These are phyloP conservation scores for Lasioglossum villosulum DNA, from an alignment of 2,888 invertebrate species.

Conservation along the genomic window DNA sequence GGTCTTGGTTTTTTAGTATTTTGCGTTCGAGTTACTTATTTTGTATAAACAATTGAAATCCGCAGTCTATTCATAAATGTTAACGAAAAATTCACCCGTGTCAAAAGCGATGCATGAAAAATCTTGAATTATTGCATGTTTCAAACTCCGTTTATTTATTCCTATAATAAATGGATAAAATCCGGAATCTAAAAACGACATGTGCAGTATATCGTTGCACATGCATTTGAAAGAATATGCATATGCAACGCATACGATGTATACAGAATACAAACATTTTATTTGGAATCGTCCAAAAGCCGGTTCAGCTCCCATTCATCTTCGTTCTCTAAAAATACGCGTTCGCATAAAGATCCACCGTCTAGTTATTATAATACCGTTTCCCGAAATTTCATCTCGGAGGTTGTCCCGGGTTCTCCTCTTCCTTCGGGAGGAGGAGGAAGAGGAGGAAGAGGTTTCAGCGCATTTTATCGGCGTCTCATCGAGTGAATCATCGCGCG, in stretches of 20 bases:
- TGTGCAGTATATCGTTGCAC: not conserved
- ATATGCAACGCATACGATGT: not conserved
- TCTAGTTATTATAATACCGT: constrained; percentile 19
- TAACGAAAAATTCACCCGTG: too few species aligned
- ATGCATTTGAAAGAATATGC: not conserved
- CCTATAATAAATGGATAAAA: not conserved
- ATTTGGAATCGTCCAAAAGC: not conserved
- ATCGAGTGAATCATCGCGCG: constrained; percentile 67
- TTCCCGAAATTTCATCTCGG: constrained; percentile 39
- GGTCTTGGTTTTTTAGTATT: not conserved
- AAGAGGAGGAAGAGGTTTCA: constrained; percentile 43
- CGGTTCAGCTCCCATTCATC: not conserved
- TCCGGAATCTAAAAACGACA: not conserved
- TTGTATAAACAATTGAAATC: not conserved
- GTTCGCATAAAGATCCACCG: not conserved
- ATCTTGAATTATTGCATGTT: not conserved
- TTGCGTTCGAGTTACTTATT: not conserved
- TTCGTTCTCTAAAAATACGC: not conserved
- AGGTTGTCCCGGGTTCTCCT: constrained; percentile 21
- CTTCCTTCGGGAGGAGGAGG: not conserved
- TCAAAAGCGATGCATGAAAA: not conserved
- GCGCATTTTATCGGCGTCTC: constrained; percentile 58
- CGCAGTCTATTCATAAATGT: too few species aligned
- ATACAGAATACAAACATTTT: not conserved
- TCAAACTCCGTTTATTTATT: not conserved